Evolutionary conservation across 2,797 vertebrate genomes (phyloP), one percentile per base, ranked within the genome.

Genomic region (Catostomus latipinnis): DNA sequence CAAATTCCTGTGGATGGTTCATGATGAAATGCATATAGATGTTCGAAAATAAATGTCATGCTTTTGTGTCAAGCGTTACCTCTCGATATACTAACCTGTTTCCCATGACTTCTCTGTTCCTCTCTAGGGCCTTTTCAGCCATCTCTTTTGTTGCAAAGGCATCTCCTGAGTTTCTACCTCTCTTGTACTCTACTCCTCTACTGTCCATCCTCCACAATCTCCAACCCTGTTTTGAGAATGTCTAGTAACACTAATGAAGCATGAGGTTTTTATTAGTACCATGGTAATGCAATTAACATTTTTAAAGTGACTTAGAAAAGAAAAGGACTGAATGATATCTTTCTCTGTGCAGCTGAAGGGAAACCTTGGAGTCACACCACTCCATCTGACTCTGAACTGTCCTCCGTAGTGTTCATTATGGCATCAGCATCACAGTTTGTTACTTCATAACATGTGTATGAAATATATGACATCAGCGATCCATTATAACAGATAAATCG

Each of bases 311-410:
- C 71, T 14, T n/a, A 98, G 16, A 18, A 97, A 97, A 90, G 94
- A 82, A 58, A 99, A 99, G 82, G 99, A 99, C 5, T 90, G 81
- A 0, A 57, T 0, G 0, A 99, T 90, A 22, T 99, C 96, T 0
- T 89, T 89, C 83, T 96, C 91, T 0, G 88, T 95, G 90, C 92
- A 94, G 81, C 86, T 93, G 78, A 92, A 99, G 0, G 98, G 97
- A 68, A 99, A 6, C 98, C 98, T 79, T 94, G 85, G 77, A 99
- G 87, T 1, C 93, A 90, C 5, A 99, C 96, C 6, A 96, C 94
- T 0, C 90, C 91, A 0, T 93, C 93, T 1, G 13, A n/a, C 0
- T 78, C 90, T 0, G 85, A 81, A 0, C 83, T 83, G 3, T 88
- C 76, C 0, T 22, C 0, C 1, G 62, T 11, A 5, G 87, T 92